A percentile compares a stretch with the other conserved stretches of the same genome.
These are phyloP conservation scores for Margaritifera margaritifera DNA, from an alignment of 2,888 invertebrate species.

Conservation along the genomic window DNA sequence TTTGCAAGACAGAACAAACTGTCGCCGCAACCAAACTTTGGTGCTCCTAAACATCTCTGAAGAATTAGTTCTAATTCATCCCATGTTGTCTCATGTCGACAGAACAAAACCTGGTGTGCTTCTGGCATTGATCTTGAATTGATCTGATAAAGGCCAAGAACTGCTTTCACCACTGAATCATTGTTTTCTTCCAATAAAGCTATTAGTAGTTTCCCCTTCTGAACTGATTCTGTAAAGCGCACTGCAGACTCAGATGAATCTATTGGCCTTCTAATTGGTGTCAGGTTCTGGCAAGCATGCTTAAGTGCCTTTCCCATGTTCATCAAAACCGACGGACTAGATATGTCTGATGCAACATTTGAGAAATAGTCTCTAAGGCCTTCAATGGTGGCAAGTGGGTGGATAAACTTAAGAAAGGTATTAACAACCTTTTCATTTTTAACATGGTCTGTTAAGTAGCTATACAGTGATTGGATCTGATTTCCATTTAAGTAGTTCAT, in stretches of 20 bases:
- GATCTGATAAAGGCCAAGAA: slow-evolving; percentile 39
- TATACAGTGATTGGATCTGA: slow-evolving; percentile 33
- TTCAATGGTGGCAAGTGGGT: no score
- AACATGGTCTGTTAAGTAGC: slow-evolving; percentile 9
- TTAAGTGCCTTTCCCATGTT: slow-evolving; percentile 26
- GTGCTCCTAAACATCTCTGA: slow-evolving; percentile 30
- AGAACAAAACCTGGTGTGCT: slow-evolving; percentile 45
- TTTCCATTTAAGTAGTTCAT: slow-evolving; percentile 40
- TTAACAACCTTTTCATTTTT: no score
- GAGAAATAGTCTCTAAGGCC: no score
- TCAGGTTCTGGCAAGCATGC: slow-evolving; percentile 11
- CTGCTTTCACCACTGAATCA: slow-evolving; percentile 32
- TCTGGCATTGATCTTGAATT: slow-evolving; percentile 39
- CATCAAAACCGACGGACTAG: no score
- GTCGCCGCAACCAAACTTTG: background rate
- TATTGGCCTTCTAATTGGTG: slow-evolving; percentile 13
- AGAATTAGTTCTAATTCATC: slow-evolving; percentile 42
- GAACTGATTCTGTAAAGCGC: slow-evolving; percentile 34
- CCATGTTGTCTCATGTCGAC: slow-evolving; percentile 38
- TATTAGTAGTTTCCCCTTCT: slow-evolving; percentile 31
- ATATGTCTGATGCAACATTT: no score
- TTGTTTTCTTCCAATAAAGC: slow-evolving; percentile 40
- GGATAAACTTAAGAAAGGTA: no score
- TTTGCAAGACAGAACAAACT: slow-evolving; percentile 45
- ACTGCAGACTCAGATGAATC: slow-evolving; percentile 1